Evolutionary conservation across 1,140 invertebrate genomes (phyloP).

Genomic region (Lasioglossum baleicum): DNA sequence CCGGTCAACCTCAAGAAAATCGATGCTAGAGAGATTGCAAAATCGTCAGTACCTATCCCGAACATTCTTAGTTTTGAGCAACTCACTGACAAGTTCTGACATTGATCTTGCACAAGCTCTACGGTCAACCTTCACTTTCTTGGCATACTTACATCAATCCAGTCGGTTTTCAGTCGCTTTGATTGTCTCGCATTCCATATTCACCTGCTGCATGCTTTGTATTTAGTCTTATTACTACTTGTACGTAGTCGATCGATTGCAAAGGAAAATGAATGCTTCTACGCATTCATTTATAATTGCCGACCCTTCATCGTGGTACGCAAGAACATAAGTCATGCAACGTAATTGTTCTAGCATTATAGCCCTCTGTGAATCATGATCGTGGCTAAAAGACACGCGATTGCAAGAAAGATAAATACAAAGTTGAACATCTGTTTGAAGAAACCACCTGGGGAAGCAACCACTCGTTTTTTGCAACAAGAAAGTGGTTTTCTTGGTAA

Average conservation of each 20-base stretch:
- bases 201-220: not conserved
- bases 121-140: too few relatives aligned
- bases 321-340: not conserved
- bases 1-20: constrained; percentile 54
- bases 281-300: too few relatives aligned
- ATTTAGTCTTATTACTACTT: not conserved
- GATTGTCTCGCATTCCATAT: not conserved
- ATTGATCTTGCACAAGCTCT: not conserved
- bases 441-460: too few relatives aligned
- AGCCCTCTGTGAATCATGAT: not conserved
- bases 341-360: not conserved
- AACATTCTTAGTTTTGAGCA: not conserved
- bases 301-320: too few relatives aligned
- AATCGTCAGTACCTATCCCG: not conserved
- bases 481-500: not conserved
- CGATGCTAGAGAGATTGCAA: constrained; percentile 33
- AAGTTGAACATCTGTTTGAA: not conserved
- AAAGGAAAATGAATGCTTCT: not conserved
- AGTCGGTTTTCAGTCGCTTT: not conserved
- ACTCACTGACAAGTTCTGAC: not conserved
- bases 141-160: not conserved
- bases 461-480: not conserved
- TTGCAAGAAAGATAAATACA: not conserved
- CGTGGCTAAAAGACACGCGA: not conserved
- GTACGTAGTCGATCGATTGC: not conserved